These are phyloP conservation scores for Ceratina australensis DNA, from an alignment of 1,140 invertebrate genomes.

Conservation along the genomic window DNA sequence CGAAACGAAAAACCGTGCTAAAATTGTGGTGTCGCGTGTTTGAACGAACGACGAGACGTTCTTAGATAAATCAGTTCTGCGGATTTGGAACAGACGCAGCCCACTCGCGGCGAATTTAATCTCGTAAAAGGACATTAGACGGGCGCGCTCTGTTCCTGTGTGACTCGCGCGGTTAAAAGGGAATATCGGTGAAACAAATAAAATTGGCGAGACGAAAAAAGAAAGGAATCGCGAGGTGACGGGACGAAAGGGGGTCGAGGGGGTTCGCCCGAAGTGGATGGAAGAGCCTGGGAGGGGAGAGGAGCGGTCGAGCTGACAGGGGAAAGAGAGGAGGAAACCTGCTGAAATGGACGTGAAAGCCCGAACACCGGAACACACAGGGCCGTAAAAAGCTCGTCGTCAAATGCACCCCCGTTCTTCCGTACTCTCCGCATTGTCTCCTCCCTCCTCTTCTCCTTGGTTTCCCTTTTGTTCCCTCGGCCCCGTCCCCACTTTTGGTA, in stretches of 20 bases:
- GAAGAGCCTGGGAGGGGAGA: slow-evolving; percentile 32
- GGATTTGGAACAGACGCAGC: not conserved
- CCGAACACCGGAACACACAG: slow-evolving; percentile 65
- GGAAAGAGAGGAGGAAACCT: slow-evolving; percentile 52
- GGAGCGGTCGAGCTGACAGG: slow-evolving; percentile 31
- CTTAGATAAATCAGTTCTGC: too few relatives aligned
- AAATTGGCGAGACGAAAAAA: slow-evolving; percentile 15
- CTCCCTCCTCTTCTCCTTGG: not conserved
- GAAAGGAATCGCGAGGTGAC: slow-evolving; percentile 11
- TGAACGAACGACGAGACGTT: slow-evolving; percentile 14
- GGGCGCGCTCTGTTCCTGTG: slow-evolving; percentile 33
- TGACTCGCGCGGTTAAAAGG: slow-evolving; percentile 11
- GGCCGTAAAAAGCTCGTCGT: slow-evolving; percentile 71
- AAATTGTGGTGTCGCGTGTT: too few relatives aligned
- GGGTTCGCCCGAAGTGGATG: slow-evolving; percentile 3
- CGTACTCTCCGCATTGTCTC: slow-evolving; percentile 10
- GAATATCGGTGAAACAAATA: slow-evolving; percentile 26
- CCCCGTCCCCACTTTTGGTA: slow-evolving; percentile 53
- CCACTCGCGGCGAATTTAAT: slow-evolving; percentile 64
- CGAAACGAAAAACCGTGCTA: too few relatives aligned
- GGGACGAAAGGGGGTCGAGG: slow-evolving; percentile 39
- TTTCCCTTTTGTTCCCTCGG: slow-evolving; percentile 2
- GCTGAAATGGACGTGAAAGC: slow-evolving; percentile 72
- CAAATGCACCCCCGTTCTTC: slow-evolving; percentile 68
- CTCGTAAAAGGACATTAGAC: slow-evolving; percentile 68